Evolutionary conservation across 2,113 vertebrate genomes (phyloP).

Genomic region (Mus pahari): DNA sequence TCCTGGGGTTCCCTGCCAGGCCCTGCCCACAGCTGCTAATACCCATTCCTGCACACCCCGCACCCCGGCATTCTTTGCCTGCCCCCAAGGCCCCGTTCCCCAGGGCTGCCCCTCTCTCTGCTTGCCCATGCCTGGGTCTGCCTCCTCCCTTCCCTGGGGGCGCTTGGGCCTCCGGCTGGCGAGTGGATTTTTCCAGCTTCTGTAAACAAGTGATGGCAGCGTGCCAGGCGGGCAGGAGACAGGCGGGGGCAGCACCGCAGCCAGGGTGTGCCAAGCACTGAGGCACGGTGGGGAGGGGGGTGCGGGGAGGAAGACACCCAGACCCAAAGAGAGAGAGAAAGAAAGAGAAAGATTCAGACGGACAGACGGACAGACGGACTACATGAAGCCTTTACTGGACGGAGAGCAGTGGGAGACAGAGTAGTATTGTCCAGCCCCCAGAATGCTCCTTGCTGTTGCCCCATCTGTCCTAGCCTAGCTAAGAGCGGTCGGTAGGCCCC

Average conservation of each 20-base stretch:
- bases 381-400: slow-evolving; percentile 31
- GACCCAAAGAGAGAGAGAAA: slow-evolving; percentile 35
- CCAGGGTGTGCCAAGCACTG: slow-evolving; percentile 83
- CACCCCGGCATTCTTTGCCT: slow-evolving; percentile 1
- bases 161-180: slow-evolving; percentile 77
- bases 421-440: slow-evolving; percentile 46
- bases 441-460: not conserved
- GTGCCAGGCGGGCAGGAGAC: slow-evolving; percentile 82
- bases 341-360: slow-evolving; percentile 57
- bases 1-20: not conserved
- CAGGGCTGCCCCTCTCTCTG: slow-evolving; percentile 71
- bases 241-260: slow-evolving; percentile 81
- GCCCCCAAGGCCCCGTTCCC: slow-evolving; percentile 62
- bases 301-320: slow-evolving; percentile 71
- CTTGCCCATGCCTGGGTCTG: slow-evolving; percentile 75
- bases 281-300: slow-evolving; percentile 53
- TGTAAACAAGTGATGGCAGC: slow-evolving; percentile 83
- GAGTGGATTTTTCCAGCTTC: slow-evolving; percentile 83
- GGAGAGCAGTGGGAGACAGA: slow-evolving; percentile 46
- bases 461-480: slow-evolving; percentile 43
- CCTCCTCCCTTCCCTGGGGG: slow-evolving; percentile 78
- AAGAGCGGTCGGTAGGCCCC: slow-evolving; percentile 14
- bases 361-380: slow-evolving; percentile 58
- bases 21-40: not conserved
- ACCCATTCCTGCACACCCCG: not conserved